These are phyloP conservation scores for Anarrhichthys ocellatus DNA, from an alignment of 2,113 vertebrate genomes.

Conservation along the genomic window DNA sequence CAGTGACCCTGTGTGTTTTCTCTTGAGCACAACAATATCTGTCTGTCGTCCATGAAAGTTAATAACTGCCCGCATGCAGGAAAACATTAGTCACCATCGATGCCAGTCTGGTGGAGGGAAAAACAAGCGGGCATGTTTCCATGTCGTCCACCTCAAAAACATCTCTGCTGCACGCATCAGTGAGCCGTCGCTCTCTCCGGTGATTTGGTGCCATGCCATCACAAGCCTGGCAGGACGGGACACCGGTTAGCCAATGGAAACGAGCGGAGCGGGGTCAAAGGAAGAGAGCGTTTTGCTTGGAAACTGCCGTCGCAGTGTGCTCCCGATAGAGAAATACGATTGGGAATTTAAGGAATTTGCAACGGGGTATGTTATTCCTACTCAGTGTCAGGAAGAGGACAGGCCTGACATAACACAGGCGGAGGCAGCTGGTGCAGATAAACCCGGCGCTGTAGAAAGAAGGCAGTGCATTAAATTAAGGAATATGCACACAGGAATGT, in stretches of 20 bases:
- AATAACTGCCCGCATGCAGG: constrained; percentile 41
- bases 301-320: constrained; percentile 50
- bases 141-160: constrained; percentile 43
- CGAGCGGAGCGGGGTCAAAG: constrained; percentile 30
- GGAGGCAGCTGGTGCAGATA: constrained; percentile 36
- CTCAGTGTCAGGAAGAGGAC: constrained; percentile 70
- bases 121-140: constrained; percentile 59
- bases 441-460: constrained; percentile 21
- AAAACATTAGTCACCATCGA: constrained; percentile 59
- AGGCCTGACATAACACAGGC: constrained; percentile 64
- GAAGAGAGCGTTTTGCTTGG: constrained; percentile 64
- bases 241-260: constrained; percentile 22
- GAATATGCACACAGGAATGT: constrained; percentile 55
- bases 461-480: constrained; percentile 25
- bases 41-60: constrained; percentile 17
- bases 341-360: constrained; percentile 72
- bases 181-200: constrained; percentile 1
- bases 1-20: constrained; percentile 17
- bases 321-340: constrained; percentile 19
- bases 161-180: constrained; percentile 16
- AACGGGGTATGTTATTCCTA: constrained; percentile 63
- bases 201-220: constrained; percentile 18
- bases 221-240: constrained; percentile 10
- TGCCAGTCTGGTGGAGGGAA: constrained; percentile 31
- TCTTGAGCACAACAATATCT: constrained; percentile 21